A percentile compares a stretch with the other conserved stretches of the same genome.
Evolutionary conservation across 2,797 vertebrate species (phyloP).

Genomic region (Danio choprae): DNA sequence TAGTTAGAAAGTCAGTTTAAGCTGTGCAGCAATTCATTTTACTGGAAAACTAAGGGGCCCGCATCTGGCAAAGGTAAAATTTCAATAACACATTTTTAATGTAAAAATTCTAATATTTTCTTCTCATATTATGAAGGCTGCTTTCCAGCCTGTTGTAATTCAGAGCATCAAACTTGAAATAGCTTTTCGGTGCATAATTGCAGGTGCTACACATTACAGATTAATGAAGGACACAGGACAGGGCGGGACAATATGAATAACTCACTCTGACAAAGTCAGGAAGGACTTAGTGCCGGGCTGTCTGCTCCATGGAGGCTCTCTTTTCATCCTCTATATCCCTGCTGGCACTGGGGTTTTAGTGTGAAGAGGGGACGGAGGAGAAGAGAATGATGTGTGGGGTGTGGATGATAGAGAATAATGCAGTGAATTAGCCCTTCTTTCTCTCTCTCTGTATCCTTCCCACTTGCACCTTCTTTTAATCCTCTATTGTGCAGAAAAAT

Average conservation of each 20-base stretch:
- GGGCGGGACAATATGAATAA: conserved; percentile 32
- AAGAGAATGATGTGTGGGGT: conserved; percentile 2
- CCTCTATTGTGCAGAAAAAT: conserved; percentile 1
- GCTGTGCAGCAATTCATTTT: conserved; percentile 9
- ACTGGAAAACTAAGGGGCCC: neutral
- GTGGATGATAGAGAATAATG: conserved; percentile 24
- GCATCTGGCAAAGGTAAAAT: conserved; percentile 16
- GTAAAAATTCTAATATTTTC: too few species aligned
- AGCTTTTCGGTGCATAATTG: conserved; percentile 28
- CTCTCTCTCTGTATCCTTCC: neutral
- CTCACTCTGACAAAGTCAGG: conserved; percentile 44
- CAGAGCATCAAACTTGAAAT: conserved; percentile 22
- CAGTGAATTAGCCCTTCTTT: conserved; percentile 2
- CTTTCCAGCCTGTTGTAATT: conserved; percentile 18
- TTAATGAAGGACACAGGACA: conserved; percentile 55
- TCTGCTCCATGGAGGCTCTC: conserved; percentile 16
- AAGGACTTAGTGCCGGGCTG: conserved; percentile 23
- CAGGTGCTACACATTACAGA: conserved; percentile 41
- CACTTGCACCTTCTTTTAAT: neutral
- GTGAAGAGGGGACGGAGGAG: conserved; percentile 3
- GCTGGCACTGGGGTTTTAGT: neutral
- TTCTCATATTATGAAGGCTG: conserved; percentile 20
- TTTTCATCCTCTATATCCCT: conserved; percentile 20
- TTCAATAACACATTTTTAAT: conserved; percentile 33
- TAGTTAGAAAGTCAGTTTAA: neutral